These are phyloP conservation scores for Arremon brunneinucha DNA, from an alignment of 2,797 vertebrate species.

Conservation along the genomic window DNA sequence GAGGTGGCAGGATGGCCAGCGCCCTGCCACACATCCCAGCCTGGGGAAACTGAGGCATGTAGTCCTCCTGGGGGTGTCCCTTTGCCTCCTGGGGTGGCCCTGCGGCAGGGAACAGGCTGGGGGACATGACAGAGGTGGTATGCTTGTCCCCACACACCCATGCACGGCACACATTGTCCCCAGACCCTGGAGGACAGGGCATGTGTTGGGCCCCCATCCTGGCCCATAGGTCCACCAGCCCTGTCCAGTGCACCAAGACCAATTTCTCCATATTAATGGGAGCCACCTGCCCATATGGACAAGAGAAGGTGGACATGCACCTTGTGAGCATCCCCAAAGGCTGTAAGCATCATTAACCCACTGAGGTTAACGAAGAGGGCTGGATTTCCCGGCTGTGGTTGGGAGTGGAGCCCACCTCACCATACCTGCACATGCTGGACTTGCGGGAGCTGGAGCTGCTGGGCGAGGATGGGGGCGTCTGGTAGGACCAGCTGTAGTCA, in stretches of 20 bases:
- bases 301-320: neutral
- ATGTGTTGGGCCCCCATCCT: neutral
- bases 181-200: accelerated
- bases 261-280: neutral
- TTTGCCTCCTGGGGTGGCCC: neutral
- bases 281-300: neutral
- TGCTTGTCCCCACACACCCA: neutral
- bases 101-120: neutral
- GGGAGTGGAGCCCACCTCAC: neutral
- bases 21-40: neutral
- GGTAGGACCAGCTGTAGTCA: slow-evolving; percentile 96
- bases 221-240: neutral
- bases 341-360: neutral
- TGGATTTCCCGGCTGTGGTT: neutral
- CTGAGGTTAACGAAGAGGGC: neutral
- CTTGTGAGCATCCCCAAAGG: neutral
- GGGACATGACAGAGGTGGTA: neutral
- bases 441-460: slow-evolving; percentile 94
- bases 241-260: accelerated
- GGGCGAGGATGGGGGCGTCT: slow-evolving; percentile 93
- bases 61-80: neutral
- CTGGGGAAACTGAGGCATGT: neutral
- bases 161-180: accelerated
- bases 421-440: slow-evolving; percentile 95
- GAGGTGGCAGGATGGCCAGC: neutral